Base-by-base conservation (phyloP, 2,113 vertebrate species). In the Lycaon pictus region DNA sequence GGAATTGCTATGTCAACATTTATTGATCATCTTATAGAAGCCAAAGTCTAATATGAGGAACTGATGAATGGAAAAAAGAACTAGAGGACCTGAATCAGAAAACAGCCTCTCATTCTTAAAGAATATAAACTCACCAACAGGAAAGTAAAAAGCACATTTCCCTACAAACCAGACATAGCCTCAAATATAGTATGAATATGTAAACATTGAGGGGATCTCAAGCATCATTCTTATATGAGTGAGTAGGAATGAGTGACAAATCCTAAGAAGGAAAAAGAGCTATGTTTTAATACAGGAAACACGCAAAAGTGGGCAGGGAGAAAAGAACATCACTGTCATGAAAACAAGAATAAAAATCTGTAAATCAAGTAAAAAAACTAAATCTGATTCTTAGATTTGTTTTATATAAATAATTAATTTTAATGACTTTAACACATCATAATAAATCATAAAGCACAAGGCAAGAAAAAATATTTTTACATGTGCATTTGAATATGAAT, bases 381-480 rank as follows among this genome's bases (percentile, higher is more conserved):
- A 94, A 84, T 56, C 55, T 87, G 27, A 84, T 85, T 83, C 37
- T 51, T 77, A 43, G 53, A 77, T 83, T 83, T 92, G 37, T 76
- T 67, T 67, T 51, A 94, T n/a, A 81, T 69, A 85, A 74, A 11
- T 23, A 83, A 90, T 90, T 92, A 74, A 67, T 95, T 95, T 92
- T 94, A 85, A 80, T 20, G 77, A 25, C 55, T 82, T 96, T 71
- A 81, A 86, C 23, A 82, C 1, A 25, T 63, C 20, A 72, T 20
- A 72, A 84, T 84, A 88, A 72, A 93, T 35, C 16, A 69, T 93
- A 81, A 88, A 76, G n/a, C 74, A 67, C 8, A 16, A 95, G 51
- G n/a, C 51, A 94, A 88, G 62, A 16, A 97, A 84, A 85, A 85
- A 29, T 74, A 88, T 43, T 74, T 94, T 56, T 83, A 48, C 55